Evolutionary conservation across 2,113 vertebrate species (phyloP).

Genomic region (Dipodomys merriami): DNA sequence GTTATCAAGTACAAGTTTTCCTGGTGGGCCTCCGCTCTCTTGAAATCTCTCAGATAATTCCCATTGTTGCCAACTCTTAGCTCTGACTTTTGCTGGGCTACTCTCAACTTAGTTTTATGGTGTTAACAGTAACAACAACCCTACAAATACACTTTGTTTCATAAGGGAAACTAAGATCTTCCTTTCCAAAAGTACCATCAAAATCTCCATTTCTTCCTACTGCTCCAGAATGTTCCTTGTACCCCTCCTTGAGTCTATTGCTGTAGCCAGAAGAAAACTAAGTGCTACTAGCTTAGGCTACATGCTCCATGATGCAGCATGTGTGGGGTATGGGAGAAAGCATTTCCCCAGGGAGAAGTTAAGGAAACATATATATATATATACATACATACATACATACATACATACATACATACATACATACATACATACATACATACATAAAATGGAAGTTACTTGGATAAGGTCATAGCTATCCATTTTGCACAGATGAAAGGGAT

Average conservation of each 20-base stretch:
- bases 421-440: too few species aligned
- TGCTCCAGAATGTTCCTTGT: neutral
- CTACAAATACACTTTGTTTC: neutral
- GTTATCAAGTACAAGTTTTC: neutral
- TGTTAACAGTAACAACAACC: rapidly evolving
- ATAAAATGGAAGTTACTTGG: neutral
- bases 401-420: neutral
- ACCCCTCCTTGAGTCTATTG: neutral
- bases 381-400: too few species aligned
- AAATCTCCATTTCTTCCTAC: neutral
- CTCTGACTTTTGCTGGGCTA: neutral
- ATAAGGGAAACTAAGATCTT: neutral
- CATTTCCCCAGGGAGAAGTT: neutral
- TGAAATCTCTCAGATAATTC: neutral
- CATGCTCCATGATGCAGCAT: neutral
- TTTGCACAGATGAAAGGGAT: neutral
- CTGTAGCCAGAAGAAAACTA: neutral
- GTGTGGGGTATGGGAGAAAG: neutral
- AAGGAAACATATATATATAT: neutral
- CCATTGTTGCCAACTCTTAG: neutral
- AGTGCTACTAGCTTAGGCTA: neutral
- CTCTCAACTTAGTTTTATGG: neutral
- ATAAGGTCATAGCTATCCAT: neutral
- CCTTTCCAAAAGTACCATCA: neutral
- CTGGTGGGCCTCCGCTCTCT: neutral